A percentile compares a stretch with the other conserved stretches of the same genome.
phyloP scores from a whole-genome alignment of 2,113 vertebrate genomes.

The Glareola pratincola region DNA sequence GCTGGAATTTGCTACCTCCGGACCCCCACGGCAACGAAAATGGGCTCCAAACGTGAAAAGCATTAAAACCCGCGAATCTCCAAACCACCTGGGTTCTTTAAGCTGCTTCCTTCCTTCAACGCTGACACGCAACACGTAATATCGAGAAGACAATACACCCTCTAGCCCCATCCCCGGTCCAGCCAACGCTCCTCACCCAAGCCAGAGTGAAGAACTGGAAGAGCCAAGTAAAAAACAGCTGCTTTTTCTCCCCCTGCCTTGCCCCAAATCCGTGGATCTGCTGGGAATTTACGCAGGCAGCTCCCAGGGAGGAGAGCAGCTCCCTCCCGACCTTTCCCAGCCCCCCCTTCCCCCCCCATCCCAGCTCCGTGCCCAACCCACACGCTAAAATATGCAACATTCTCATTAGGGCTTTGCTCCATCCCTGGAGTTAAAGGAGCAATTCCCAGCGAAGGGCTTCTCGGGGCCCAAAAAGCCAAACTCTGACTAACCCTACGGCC shows the following conservation, averaged over 20 bases:
- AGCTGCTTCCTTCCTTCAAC: background rate
- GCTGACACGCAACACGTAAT: background rate
- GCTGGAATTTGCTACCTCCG: background rate
- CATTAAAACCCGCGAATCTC: background rate
- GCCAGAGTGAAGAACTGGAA: background rate
- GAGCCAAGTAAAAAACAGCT: background rate
- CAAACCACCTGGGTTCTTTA: background rate
- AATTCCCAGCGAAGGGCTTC: background rate
- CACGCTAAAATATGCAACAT: background rate
- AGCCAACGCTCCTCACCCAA: background rate
- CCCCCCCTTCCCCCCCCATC: background rate
- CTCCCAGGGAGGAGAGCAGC: background rate
- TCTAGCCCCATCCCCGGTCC: background rate
- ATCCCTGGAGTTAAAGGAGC: background rate
- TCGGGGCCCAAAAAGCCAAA: background rate
- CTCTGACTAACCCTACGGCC: background rate
- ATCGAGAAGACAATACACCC: fast-evolving
- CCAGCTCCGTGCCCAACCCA: conserved; percentile 17
- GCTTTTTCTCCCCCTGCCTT: background rate
- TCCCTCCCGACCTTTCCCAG: background rate
- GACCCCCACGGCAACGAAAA: background rate
- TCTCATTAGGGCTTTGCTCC: background rate
- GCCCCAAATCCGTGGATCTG: background rate
- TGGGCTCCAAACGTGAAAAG: background rate
- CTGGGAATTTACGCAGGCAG: background rate